Percentiles rank a stretch among this genome's conserved stretches.
Evolutionary conservation across 2,888 invertebrate species (phyloP).

Genomic region (Eremobia ochroleuca): DNA sequence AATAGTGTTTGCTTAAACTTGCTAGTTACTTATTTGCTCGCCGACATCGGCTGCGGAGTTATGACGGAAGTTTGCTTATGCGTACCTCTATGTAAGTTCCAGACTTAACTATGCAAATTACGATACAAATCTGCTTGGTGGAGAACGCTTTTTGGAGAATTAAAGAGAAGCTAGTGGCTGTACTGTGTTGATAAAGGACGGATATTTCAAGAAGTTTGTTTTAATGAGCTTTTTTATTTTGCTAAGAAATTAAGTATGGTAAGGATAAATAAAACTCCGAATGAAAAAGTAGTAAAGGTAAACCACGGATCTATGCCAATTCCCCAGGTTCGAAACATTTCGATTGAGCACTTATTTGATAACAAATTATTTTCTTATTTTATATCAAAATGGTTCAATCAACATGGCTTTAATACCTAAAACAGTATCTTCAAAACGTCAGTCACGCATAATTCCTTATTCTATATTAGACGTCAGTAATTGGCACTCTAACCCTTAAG

Average conservation of each 20-base stretch:
- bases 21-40: conserved; percentile 85
- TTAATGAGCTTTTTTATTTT: conserved; percentile 29
- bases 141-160: conserved; percentile 70
- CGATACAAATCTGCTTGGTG: conserved; percentile 78
- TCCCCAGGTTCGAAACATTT: neutral
- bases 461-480: conserved; percentile 10
- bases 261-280: neutral
- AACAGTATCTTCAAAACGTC: neutral
- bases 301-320: too few species aligned
- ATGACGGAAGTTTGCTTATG: conserved; percentile 79
- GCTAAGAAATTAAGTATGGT: neutral
- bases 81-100: conserved; percentile 75
- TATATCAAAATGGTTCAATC: neutral
- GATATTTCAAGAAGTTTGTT: conserved; percentile 42
- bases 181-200: conserved; percentile 62
- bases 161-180: conserved; percentile 51
- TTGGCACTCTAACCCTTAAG: conserved; percentile 29
- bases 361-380: neutral
- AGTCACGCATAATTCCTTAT: conserved; percentile 5
- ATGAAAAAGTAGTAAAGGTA: neutral
- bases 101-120: conserved; percentile 83
- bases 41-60: conserved; percentile 83
- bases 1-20: conserved; percentile 87
- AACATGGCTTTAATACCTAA: neutral
- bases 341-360: neutral